Evolutionary conservation across 2,797 vertebrate genomes (phyloP).

Genomic region (Potorous gilbertii): DNA sequence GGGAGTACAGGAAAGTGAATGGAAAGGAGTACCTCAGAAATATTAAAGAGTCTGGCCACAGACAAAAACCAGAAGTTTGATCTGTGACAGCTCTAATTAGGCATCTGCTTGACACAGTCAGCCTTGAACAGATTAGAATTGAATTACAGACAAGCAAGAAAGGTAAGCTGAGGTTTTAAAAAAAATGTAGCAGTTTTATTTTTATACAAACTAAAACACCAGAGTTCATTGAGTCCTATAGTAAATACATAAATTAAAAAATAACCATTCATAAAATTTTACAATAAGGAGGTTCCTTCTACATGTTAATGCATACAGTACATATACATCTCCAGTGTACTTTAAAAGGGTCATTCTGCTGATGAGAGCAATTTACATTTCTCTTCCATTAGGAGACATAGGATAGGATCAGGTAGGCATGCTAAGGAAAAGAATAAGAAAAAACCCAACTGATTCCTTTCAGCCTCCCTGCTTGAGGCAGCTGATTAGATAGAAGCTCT

Average conservation of each 20-base stretch:
- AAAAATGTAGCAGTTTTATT: conserved; percentile 85
- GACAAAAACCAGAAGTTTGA: not conserved
- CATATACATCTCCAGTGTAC: conserved; percentile 82
- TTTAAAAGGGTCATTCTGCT: conserved; percentile 80
- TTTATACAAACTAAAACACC: conserved; percentile 89
- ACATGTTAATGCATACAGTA: conserved; percentile 85
- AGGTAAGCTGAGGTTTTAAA: conserved; percentile 46
- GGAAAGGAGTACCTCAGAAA: not conserved
- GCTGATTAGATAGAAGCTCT: conserved; percentile 34
- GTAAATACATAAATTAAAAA: conserved; percentile 90
- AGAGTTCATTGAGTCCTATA: conserved; percentile 87
- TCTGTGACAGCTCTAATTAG: not conserved
- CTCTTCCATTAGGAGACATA: conserved; percentile 76
- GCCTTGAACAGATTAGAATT: not conserved
- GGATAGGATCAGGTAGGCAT: conserved; percentile 77
- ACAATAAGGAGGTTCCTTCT: conserved; percentile 86
- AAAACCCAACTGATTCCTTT: conserved; percentile 48
- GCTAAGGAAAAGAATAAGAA: conserved; percentile 72
- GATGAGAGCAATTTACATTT: conserved; percentile 73
- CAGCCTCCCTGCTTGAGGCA: conserved; percentile 46
- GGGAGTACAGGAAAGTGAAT: not conserved
- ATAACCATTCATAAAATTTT: conserved; percentile 89
- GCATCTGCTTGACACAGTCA: not conserved
- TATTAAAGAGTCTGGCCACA: not conserved
- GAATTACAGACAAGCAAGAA: not conserved